Evolutionary conservation across 2,113 vertebrate species (phyloP).

Genomic region (Callorhinus ursinus): DNA sequence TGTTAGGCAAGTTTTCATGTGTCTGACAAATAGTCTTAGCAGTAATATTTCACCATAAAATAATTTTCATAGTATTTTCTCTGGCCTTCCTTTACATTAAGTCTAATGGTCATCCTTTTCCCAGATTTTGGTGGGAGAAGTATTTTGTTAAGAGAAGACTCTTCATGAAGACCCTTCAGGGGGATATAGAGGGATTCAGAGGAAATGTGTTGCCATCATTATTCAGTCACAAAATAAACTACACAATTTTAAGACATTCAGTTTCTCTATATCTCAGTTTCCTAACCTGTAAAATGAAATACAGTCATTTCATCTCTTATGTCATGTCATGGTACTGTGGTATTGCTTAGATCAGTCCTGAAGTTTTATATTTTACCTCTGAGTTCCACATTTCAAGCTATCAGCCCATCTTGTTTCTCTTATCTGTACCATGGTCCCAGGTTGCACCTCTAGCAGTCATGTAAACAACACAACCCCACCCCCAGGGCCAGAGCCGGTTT

Average conservation of each 20-base stretch:
- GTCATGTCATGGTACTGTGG: background rate
- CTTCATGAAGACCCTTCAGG: background rate
- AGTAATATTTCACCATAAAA: background rate
- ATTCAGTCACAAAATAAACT: background rate
- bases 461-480: background rate
- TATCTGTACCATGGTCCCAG: background rate
- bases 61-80: background rate
- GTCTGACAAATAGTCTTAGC: background rate
- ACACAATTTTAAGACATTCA: background rate
- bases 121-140: background rate
- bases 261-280: background rate
- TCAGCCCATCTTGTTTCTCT: background rate
- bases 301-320: background rate
- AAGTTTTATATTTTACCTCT: background rate
- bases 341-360: background rate
- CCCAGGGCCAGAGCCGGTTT: background rate
- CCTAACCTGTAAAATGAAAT: background rate
- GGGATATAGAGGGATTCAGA: background rate
- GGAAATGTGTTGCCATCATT: background rate
- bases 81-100: background rate
- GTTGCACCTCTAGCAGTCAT: background rate
- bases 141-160: constrained; percentile 6
- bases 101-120: background rate
- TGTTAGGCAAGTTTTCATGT: background rate
- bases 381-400: background rate